Base-by-base conservation (phyloP, 1,140 invertebrate genomes). In the Hypsibius dujardini region DNA sequence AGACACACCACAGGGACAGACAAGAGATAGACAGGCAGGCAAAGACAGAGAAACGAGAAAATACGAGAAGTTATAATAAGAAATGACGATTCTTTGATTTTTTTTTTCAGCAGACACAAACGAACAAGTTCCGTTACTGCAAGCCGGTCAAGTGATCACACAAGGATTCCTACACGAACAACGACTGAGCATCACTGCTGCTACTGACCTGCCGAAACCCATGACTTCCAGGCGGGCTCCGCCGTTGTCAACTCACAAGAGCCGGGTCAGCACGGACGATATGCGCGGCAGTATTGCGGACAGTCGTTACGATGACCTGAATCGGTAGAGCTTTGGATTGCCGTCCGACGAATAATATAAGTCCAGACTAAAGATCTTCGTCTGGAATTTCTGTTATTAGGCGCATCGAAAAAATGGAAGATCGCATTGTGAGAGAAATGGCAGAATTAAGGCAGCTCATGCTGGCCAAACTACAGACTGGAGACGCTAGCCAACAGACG, bases 101-200 rank as follows among this genome's bases (percentile, higher is more conserved):
- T n/a, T 56, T n/a, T n/a, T 56, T 12, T 56, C 50, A 56, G 7
- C 50, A 7, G 50, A 56, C n/a, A 56, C 50, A n/a, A 56, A 7
- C 7, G 50, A 56, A 56, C 50, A 56, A 56, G 50, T 56, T 56
- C 50, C 50, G 7, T n/a, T 56, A 56, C n/a, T 56, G n/a, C 50
- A 56, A 12, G 7, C 50, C 0, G 50, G 7, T 7, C 50, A 56
- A n/a, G n/a, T 28, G 28, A 28, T 28, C 28, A 28, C 28, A 28
- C 28, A 28, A 28, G 28, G 28, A 28, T 28, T 28, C 28, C 28
- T 28, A 28, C 28, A 28, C 28, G 28, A 28, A 28, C 28, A 28
- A 28, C 28, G 28, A 28, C 50, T 12, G 50, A 7, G 50, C 50
- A 56, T 56, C 50, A 56, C 7, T 56, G 50, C n/a, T 56, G 50